phyloP scores from a whole-genome alignment of 2,113 vertebrate genomes.

The Otus sunia region DNA sequence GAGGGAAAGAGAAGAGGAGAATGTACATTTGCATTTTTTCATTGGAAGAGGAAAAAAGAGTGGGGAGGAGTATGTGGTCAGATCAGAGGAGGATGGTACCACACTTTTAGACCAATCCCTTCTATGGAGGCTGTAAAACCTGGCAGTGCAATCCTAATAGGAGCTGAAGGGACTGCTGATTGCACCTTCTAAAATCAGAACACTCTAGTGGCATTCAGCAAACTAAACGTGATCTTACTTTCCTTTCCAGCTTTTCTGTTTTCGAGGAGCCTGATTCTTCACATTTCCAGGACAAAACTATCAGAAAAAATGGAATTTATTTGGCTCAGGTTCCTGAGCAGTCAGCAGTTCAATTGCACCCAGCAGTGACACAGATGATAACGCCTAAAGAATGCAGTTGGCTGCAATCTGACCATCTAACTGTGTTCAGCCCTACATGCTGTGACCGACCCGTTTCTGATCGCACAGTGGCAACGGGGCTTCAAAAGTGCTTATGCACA shows the following conservation, averaged over 20 bases:
- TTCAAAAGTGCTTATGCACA: accelerated
- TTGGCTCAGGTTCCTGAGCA: neutral
- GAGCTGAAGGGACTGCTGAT: neutral
- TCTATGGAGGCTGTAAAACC: neutral
- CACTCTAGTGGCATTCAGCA: neutral
- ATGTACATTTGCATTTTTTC: neutral
- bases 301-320: neutral
- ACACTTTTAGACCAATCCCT: conserved; percentile 54
- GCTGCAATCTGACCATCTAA: neutral
- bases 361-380: neutral
- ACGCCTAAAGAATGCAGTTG: neutral
- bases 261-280: neutral
- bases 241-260: neutral
- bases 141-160: neutral
- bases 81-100: conserved; percentile 53
- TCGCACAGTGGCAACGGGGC: neutral
- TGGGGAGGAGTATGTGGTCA: neutral
- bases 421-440: neutral
- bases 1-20: neutral
- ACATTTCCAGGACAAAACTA: neutral
- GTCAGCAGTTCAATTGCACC: conserved; percentile 7
- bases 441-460: neutral
- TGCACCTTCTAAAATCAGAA: neutral
- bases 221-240: neutral
- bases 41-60: neutral